Evolutionary conservation across 2,797 vertebrate species (phyloP).

Genomic region (Parotocinclus haroldoi): DNA sequence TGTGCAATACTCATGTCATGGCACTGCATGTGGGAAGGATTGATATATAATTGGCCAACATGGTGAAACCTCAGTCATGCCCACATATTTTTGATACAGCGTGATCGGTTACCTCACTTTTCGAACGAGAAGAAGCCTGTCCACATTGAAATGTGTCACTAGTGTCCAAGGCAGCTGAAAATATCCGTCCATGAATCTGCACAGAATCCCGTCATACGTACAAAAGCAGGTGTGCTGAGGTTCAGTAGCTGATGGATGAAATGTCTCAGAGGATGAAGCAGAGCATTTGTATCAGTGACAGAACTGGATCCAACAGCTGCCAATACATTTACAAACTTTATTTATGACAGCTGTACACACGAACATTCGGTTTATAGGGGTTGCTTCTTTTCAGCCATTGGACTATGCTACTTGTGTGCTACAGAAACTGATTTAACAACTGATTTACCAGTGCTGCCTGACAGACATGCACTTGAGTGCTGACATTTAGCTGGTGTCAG

Average conservation of each 20-base stretch:
- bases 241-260: slow-evolving; percentile 31
- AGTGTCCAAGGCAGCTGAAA: slow-evolving; percentile 20
- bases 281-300: slow-evolving; percentile 13
- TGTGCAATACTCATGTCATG: slow-evolving; percentile 29
- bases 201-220: slow-evolving; percentile 21
- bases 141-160: slow-evolving; percentile 21
- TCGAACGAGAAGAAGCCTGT: slow-evolving; percentile 7
- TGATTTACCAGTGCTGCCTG: no score
- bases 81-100: slow-evolving; percentile 28
- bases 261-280: slow-evolving; percentile 25
- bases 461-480: no score
- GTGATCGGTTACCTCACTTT: slow-evolving; percentile 18
- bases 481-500: no score
- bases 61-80: slow-evolving; percentile 23
- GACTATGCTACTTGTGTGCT: neutral
- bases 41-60: slow-evolving; percentile 12
- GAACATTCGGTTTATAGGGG: neutral
- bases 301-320: slow-evolving; percentile 20
- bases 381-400: neutral
- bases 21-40: slow-evolving; percentile 20
- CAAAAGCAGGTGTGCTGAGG: slow-evolving; percentile 27
- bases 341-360: neutral
- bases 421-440: neutral
- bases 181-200: slow-evolving; percentile 13
- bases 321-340: slow-evolving; percentile 6